These are phyloP conservation scores for Amiota communis DNA, from an alignment of 2,888 invertebrate genomes.

Conservation along the genomic window DNA sequence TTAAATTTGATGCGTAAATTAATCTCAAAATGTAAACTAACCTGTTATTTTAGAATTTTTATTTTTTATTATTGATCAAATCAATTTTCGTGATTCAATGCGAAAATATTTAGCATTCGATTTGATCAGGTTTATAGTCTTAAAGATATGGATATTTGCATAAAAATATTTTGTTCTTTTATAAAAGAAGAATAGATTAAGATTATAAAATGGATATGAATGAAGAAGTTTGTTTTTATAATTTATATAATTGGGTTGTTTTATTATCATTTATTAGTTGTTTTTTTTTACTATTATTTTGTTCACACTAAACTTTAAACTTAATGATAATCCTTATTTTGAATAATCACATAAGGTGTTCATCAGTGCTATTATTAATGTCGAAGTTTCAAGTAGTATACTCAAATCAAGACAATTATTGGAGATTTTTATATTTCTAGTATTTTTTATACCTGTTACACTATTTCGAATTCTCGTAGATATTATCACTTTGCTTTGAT, in stretches of 20 bases:
- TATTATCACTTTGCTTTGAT: background rate
- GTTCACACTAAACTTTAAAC: background rate
- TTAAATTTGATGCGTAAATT: conserved; percentile 6
- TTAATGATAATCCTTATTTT: no score
- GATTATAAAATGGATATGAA: no score
- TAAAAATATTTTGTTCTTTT: no score
- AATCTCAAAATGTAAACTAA: background rate
- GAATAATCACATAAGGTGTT: no score
- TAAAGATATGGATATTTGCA: no score
- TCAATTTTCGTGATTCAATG: conserved; percentile 29
- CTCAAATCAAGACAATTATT: no score
- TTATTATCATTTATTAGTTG: background rate
- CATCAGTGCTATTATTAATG: no score
- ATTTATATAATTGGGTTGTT: background rate
- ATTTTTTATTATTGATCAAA: conserved; percentile 9
- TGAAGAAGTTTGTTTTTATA: background rate
- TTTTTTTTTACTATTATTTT: conserved; percentile 8
- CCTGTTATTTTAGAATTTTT: background rate
- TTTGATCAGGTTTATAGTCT: background rate
- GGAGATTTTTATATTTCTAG: no score
- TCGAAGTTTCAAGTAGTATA: no score
- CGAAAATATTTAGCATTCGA: conserved; percentile 6
- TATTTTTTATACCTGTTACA: no score
- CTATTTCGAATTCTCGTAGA: no score
- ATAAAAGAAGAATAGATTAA: no score